These are phyloP conservation scores for Littorina saxatilis DNA, from an alignment of 1,140 invertebrate species.

Conservation along the genomic window DNA sequence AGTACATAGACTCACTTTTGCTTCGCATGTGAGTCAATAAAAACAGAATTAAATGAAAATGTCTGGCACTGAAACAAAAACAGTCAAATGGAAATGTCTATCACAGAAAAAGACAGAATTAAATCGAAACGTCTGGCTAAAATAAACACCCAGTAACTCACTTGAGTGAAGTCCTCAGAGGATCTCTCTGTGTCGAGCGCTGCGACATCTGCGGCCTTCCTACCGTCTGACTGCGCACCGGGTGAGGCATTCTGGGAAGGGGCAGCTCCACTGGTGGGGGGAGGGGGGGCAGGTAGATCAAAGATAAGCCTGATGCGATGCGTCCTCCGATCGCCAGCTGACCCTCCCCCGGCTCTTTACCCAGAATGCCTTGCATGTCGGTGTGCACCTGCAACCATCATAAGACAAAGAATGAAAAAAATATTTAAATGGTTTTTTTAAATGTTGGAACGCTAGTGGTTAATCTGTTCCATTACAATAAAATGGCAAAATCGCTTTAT, in stretches of 20 bases:
- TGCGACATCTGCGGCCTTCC: background rate
- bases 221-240: constrained; percentile 12
- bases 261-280: constrained; percentile 60
- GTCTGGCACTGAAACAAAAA: too few relatives aligned
- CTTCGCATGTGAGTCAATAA: too few relatives aligned
- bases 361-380: constrained; percentile 60
- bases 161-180: constrained; percentile 67
- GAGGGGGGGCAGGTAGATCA: constrained; percentile 70
- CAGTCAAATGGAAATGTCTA: too few relatives aligned
- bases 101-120: too few relatives aligned
- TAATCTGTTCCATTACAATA: too few relatives aligned
- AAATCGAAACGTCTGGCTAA: too few relatives aligned
- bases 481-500: too few relatives aligned
- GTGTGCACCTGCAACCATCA: constrained; percentile 72
- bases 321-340: constrained; percentile 60
- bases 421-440: too few relatives aligned
- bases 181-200: constrained; percentile 45
- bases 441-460: too few relatives aligned
- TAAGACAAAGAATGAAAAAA: too few relatives aligned
- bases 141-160: constrained; percentile 56
- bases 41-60: too few relatives aligned
- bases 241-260: constrained; percentile 6
- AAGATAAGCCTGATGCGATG: constrained; percentile 62
- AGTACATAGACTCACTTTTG: too few relatives aligned
- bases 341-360: constrained; percentile 42